Base-by-base conservation (phyloP, 2,113 vertebrate species). In the Nanorana parkeri region DNA sequence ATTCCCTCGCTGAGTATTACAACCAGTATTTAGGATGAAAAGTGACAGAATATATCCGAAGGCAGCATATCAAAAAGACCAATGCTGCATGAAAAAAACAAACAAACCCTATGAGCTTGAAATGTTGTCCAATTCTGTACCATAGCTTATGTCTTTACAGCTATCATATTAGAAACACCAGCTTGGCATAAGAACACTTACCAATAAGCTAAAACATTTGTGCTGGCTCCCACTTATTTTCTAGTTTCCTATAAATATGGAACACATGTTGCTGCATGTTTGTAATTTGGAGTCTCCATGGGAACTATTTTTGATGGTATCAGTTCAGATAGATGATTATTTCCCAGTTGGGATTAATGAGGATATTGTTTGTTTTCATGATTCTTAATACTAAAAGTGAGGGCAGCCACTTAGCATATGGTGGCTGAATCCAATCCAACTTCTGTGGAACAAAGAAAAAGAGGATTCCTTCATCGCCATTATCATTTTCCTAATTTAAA, bases 131-230 rank as follows among this genome's bases (percentile, higher is more conserved):
- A 69, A 32, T 63, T 77, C 26, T 76, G 7, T 24, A 26, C 64
- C 16, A 58, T 83, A 68, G 56, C 52, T 68, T 71, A 83, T 54
- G 10, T 83, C 80, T 83, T 83, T 75, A 83, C 60, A 68, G 71
- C 71, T 68, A 26, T 60, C 28, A 60, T 75, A 75, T 76, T 76
- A 68, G 67, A 83, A 83, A 66, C 80, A 60, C 80, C 13, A 68
- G 71, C 32, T 29, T 21, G 24, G 29, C 80, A 83, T 83, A 83
- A 76, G 63, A 58, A 68, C 28, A 82, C 80, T 82, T 81, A 74
- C 66, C 61, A 68, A 75, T 82, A 82, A 82, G 21, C 71, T 67
- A 67, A 76, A 82, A 82, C 80, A 76, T 82, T 76, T 76, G 71
- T 66, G 55, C 75, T 82, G 80, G 80, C 80, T 67, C 71, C 55